Percentiles rank a stretch among this genome's conserved stretches.
phyloP scores from a whole-genome alignment of 2,797 vertebrate species.

The Mus spretus region DNA sequence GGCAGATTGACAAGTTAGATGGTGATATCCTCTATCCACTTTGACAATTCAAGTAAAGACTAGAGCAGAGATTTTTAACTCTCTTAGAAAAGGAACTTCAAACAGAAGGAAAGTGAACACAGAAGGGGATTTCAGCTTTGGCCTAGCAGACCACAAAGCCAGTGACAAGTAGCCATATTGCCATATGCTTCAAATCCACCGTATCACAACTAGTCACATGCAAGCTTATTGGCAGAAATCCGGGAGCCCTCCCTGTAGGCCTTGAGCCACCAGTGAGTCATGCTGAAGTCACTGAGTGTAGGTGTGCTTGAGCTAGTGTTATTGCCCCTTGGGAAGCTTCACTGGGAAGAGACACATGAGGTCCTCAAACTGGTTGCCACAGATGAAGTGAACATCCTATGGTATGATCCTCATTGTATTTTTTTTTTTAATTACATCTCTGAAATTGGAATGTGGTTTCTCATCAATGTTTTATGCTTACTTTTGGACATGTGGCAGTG shows the following conservation, averaged over 20 bases:
- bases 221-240: not conserved
- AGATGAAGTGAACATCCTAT: not conserved
- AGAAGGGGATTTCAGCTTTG: not conserved
- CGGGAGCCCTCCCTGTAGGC: not conserved
- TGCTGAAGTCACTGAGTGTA: not conserved
- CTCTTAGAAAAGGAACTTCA: not conserved
- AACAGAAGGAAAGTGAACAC: not conserved
- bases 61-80: not conserved
- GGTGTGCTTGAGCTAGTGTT: not conserved
- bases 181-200: conserved; percentile 24
- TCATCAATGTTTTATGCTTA: conserved; percentile 1
- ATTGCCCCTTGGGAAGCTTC: not conserved
- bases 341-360: not conserved
- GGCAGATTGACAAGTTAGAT: not conserved
- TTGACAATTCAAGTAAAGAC: not conserved
- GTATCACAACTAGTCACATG: not conserved
- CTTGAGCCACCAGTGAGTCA: not conserved
- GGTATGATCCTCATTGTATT: not conserved
- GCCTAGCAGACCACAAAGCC: not conserved
- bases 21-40: not conserved
- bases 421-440: not conserved
- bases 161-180: not conserved
- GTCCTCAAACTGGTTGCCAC: not conserved
- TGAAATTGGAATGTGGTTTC: conserved; percentile 5
- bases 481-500: conserved; percentile 11